Percentiles rank a stretch among this genome's conserved stretches.
Conservation (phyloP, 2,113 vertebrate species). For the Tapirus terrestris region DNA sequence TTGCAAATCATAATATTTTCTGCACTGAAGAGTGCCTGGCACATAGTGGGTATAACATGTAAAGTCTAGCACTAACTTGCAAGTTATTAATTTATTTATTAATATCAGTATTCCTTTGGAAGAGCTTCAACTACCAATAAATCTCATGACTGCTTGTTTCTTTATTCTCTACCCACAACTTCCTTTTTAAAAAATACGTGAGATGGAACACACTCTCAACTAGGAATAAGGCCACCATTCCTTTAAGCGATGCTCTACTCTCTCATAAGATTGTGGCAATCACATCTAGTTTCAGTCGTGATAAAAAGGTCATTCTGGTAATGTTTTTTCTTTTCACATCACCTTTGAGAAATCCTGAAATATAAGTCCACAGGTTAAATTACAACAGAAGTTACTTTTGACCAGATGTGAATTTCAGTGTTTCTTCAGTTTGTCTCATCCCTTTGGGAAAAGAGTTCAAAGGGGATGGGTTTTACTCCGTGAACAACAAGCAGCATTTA, state of each 20-base stretch:
- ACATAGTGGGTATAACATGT: background rate
- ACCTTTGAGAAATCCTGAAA: background rate
- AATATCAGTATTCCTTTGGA: background rate
- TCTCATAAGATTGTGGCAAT: background rate
- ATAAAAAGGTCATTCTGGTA: background rate
- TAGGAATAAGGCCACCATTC: background rate
- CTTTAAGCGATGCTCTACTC: background rate
- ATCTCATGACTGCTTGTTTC: background rate
- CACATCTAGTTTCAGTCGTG: background rate
- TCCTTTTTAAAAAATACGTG: background rate
- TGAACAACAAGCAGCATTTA: conserved; percentile 55
- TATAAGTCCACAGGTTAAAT: background rate
- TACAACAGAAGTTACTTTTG: background rate
- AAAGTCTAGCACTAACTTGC: background rate
- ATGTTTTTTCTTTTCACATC: background rate
- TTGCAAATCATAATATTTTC: background rate
- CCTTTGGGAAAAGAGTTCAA: conserved; percentile 49
- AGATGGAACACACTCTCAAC: background rate
- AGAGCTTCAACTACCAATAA: background rate
- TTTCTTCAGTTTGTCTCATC: background rate
- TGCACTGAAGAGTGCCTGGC: background rate
- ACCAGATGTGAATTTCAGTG: background rate
- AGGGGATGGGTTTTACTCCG: background rate
- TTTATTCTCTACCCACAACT: background rate
- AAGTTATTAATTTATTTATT: background rate